phyloP scores from a whole-genome alignment of 2,113 vertebrate species.

The Cervus canadensis region DNA sequence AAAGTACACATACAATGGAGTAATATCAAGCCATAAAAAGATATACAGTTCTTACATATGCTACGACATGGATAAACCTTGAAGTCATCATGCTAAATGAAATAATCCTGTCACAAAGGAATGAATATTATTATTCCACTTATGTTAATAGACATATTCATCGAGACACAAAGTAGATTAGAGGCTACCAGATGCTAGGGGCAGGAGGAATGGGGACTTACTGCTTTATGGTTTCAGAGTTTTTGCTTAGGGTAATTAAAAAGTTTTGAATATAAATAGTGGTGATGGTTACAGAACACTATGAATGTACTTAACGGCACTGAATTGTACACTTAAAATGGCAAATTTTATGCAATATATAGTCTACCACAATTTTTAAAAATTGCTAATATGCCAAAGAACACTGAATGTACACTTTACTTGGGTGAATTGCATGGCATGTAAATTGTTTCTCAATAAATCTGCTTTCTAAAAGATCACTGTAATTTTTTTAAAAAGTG shows the following conservation, averaged over 20 bases:
- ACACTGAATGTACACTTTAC: background rate
- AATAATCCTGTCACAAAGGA: background rate
- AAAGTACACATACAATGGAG: background rate
- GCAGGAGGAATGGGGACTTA: background rate
- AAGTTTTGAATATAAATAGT: background rate
- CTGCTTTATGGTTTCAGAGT: background rate
- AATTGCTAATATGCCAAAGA: background rate
- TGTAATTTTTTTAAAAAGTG: background rate
- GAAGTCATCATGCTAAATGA: background rate
- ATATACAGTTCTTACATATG: background rate
- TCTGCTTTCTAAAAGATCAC: background rate
- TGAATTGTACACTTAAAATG: background rate
- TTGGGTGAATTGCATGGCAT: background rate
- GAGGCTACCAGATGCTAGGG: background rate
- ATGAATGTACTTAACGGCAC: background rate
- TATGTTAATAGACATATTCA: background rate
- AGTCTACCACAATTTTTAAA: background rate
- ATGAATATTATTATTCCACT: background rate
- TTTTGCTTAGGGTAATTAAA: background rate
- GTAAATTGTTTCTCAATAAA: background rate
- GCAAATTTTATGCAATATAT: background rate
- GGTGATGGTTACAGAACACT: background rate
- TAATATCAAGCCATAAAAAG: background rate
- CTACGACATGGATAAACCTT: background rate
- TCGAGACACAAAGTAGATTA: background rate